Evolutionary conservation across 2,797 vertebrate genomes (phyloP).

Genomic region (Myotis vivesi): DNA sequence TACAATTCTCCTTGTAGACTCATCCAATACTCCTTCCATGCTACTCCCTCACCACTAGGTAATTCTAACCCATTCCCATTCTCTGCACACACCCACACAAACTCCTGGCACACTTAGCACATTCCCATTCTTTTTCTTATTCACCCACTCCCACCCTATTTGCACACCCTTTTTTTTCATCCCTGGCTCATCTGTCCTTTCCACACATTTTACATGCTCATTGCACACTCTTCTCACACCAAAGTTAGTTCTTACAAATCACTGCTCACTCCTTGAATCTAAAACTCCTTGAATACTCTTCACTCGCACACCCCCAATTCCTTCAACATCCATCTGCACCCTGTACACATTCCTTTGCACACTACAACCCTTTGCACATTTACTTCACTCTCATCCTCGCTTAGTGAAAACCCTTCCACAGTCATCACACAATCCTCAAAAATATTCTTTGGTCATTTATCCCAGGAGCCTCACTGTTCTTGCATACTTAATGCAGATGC

Average conservation of each 20-base stretch:
- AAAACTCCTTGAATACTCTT: background rate
- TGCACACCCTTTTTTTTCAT: background rate
- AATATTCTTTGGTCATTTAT: background rate
- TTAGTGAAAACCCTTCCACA: background rate
- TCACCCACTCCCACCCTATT: background rate
- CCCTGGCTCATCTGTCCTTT: background rate
- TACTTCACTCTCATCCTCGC: background rate
- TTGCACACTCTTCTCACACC: background rate
- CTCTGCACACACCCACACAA: background rate
- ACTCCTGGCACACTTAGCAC: background rate
- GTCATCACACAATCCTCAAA: background rate
- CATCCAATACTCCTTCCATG: background rate
- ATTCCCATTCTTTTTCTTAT: background rate
- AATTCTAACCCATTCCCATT: background rate
- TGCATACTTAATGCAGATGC: accelerated
- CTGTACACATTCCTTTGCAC: background rate
- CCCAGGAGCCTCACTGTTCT: background rate
- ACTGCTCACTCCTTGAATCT: background rate
- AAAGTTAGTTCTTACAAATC: background rate
- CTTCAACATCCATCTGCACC: background rate
- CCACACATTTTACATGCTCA: background rate
- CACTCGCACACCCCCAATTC: background rate
- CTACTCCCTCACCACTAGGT: background rate
- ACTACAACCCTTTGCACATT: background rate
- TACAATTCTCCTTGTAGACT: background rate